Conservation (phyloP, 2,797 vertebrate genomes). For the Orientallactaga sibirica region DNA sequence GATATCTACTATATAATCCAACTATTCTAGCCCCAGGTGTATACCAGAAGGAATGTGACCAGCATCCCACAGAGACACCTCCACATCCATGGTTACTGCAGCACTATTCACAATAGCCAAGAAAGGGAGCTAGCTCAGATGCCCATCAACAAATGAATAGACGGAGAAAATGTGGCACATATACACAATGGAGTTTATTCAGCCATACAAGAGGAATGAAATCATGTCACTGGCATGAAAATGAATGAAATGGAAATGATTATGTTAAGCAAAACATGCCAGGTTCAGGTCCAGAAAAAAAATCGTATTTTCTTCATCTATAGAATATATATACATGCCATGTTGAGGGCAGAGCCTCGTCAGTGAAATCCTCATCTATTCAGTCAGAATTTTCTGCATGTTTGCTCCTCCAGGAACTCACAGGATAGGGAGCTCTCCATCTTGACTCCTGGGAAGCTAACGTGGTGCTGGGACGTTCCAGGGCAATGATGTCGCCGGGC, state of each 20-base stretch:
- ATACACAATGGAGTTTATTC: background rate
- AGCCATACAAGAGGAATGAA: background rate
- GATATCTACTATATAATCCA: background rate
- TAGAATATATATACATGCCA: background rate
- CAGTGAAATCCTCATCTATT: background rate
- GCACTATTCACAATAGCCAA: background rate
- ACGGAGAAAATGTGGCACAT: background rate
- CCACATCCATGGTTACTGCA: background rate
- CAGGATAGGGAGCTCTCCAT: no score
- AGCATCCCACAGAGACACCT: background rate
- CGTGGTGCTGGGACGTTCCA: background rate
- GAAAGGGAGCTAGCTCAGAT: background rate
- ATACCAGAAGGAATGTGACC: background rate
- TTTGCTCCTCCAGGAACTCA: background rate
- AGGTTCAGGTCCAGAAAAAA: background rate
- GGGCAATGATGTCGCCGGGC: background rate
- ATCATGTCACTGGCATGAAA: background rate
- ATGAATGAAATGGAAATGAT: background rate
- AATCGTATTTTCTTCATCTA: no score
- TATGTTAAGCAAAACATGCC: background rate
- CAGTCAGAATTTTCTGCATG: background rate
- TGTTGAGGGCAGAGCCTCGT: background rate
- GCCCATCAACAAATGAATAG: background rate
- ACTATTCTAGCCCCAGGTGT: background rate
- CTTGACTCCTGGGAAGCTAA: background rate